phyloP scores from a whole-genome alignment of 37 sponge, comb jelly and placozoan species.

The Corticium candelabrum region DNA sequence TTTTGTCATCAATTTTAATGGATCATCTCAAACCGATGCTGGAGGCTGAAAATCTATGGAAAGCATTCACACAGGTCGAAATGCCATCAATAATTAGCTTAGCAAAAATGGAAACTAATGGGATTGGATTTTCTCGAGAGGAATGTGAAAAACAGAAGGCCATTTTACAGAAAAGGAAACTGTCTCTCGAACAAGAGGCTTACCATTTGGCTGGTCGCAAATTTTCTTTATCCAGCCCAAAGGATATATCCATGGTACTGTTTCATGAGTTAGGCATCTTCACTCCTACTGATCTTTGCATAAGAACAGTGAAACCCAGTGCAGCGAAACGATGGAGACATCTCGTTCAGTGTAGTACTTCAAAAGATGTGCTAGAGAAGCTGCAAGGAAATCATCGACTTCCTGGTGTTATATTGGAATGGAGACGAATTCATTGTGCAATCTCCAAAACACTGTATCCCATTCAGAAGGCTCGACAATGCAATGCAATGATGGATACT shows the following conservation, averaged over 20 bases:
- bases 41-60: constrained; percentile 38
- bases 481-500: constrained; percentile 16
- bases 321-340: constrained; percentile 7
- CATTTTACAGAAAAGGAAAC: constrained; percentile 34
- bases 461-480: constrained; percentile 33
- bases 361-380: constrained; percentile 80
- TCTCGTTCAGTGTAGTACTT: constrained; percentile 72
- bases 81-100: constrained; percentile 59
- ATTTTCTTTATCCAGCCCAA: constrained; percentile 77
- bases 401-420: constrained; percentile 71
- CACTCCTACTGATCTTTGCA: constrained; percentile 3
- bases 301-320: constrained; percentile 6
- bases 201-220: constrained; percentile 40
- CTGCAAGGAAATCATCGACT: constrained; percentile 72
- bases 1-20: constrained; percentile 54
- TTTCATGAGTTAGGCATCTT: constrained; percentile 71
- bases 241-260: constrained; percentile 78
- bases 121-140: constrained; percentile 65
- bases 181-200: constrained; percentile 61
- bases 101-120: constrained; percentile 77
- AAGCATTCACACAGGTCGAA: constrained; percentile 59
- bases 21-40: constrained; percentile 41
- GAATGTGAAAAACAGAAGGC: constrained; percentile 35
- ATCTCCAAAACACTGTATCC: constrained; percentile 73
- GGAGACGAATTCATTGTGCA: constrained; percentile 74